Evolutionary conservation across 2,113 vertebrate species (phyloP).

Genomic region (Tylochromis polylepis): DNA sequence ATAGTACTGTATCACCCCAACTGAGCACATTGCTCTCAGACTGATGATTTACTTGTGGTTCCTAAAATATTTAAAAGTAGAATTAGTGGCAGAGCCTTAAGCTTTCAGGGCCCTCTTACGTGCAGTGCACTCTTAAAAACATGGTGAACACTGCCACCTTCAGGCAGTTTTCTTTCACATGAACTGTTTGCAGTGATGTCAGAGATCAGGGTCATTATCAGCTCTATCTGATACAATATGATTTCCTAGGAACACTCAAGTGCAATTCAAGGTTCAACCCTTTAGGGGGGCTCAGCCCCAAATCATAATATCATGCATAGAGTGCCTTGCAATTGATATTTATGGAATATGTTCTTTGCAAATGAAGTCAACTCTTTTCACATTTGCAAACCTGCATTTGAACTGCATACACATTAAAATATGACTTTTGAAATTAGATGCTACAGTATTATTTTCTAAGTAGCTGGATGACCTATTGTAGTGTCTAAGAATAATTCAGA

Average conservation of each 20-base stretch:
- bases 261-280: not conserved
- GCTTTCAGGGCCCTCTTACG: not conserved
- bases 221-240: not conserved
- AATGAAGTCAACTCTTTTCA: not conserved
- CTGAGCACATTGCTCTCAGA: too few relatives aligned
- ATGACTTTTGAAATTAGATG: not conserved
- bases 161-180: not conserved
- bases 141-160: not conserved
- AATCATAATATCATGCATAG: not conserved
- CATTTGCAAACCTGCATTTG: not conserved
- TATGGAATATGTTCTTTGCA: not conserved
- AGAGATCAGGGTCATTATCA: not conserved
- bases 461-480: not conserved
- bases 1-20: fast-evolving
- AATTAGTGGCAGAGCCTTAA: not conserved
- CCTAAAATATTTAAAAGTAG: not conserved
- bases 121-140: not conserved
- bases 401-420: not conserved
- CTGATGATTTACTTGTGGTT: too few relatives aligned
- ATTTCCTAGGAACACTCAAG: not conserved
- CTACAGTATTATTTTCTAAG: not conserved
- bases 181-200: not conserved
- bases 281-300: not conserved
- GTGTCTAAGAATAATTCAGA: not conserved
- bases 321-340: not conserved